Evolutionary conservation across 2,797 vertebrate genomes (phyloP).

Genomic region (Atherinosoma microstoma): DNA sequence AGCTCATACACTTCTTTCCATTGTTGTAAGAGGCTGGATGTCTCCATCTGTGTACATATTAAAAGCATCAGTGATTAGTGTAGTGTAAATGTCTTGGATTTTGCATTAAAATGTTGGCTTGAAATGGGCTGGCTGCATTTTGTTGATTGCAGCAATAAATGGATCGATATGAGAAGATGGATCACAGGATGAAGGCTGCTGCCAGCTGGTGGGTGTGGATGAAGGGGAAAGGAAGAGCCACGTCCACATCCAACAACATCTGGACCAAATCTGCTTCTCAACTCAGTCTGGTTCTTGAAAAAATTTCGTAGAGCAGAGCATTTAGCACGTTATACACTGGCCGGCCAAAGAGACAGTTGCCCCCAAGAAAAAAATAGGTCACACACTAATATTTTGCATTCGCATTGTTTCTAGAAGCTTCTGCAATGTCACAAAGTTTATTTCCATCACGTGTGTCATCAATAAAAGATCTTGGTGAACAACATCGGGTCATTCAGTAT

Average conservation of each 20-base stretch:
- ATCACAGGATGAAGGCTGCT: not conserved
- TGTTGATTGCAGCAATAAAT: constrained; percentile 27
- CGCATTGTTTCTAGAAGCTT: too few species aligned
- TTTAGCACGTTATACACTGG: too few species aligned
- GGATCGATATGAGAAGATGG: not conserved
- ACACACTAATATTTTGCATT: too few species aligned
- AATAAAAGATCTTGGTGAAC: too few species aligned
- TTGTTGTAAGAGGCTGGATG: constrained; percentile 21
- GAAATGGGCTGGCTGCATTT: not conserved
- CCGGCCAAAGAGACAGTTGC: too few species aligned
- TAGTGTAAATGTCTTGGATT: not conserved
- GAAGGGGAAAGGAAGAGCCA: not conserved
- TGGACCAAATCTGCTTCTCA: not conserved
- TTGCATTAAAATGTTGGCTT: not conserved
- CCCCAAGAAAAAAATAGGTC: too few species aligned
- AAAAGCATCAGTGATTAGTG: not conserved
- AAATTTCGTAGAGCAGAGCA: not conserved
- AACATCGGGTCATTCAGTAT: too few species aligned
- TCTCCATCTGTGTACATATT: constrained; percentile 8
- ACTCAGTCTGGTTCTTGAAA: not conserved
- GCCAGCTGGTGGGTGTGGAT: not conserved
- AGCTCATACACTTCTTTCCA: constrained; percentile 4
- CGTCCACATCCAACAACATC: not conserved
- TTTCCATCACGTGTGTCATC: too few species aligned
- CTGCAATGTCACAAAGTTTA: too few species aligned